Evolutionary conservation across 2,113 vertebrate species (phyloP).

Genomic region (Hemicordylus capensis): DNA sequence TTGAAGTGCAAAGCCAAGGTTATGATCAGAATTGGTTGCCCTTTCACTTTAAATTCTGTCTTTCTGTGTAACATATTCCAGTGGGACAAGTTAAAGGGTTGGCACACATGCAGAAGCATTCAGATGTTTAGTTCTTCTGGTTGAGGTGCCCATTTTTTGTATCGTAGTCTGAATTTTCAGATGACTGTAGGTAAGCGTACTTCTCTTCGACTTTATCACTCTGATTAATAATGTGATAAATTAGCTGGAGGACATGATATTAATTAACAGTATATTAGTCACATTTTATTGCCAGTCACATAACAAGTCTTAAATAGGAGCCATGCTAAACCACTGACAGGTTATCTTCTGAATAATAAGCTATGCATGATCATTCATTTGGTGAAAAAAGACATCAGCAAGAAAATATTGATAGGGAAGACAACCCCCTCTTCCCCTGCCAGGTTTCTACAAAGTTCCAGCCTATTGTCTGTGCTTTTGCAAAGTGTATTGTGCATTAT

Average conservation of each 20-base stretch:
- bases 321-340: conserved; percentile 54
- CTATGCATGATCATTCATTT: conserved; percentile 63
- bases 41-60: conserved; percentile 74
- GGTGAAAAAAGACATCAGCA: conserved; percentile 60
- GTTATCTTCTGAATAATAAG: conserved; percentile 60
- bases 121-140: conserved; percentile 34
- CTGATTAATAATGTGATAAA: conserved; percentile 62
- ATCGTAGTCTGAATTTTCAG: conserved; percentile 16
- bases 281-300: conserved; percentile 62
- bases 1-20: conserved; percentile 80
- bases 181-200: conserved; percentile 46
- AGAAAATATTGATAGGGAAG: conserved; percentile 21
- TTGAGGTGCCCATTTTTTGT: conserved; percentile 22
- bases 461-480: not conserved
- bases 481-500: not conserved
- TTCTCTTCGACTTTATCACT: conserved; percentile 53
- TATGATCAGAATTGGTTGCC: conserved; percentile 79
- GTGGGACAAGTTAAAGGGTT: conserved; percentile 62
- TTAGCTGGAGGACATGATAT: conserved; percentile 63
- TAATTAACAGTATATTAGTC: conserved; percentile 65
- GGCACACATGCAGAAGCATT: conserved; percentile 52
- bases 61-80: conserved; percentile 73
- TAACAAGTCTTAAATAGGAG: conserved; percentile 65
- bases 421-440: conserved; percentile 34
- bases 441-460: conserved; percentile 20